These are phyloP conservation scores for Sebastes dallii DNA, from an alignment of 2,797 vertebrate genomes.

Conservation along the genomic window DNA sequence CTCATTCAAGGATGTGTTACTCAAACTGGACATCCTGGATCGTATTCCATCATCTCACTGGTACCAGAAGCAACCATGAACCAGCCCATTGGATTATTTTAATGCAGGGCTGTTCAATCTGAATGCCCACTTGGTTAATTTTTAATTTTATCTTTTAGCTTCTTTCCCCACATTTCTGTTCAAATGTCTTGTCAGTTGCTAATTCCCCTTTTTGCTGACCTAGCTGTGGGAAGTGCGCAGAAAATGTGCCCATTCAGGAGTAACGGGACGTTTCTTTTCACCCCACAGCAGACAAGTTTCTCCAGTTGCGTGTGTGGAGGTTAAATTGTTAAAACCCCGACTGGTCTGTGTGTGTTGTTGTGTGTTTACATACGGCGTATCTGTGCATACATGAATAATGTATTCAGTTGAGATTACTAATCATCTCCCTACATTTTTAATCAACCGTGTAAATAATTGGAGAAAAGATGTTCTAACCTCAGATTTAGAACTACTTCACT, in stretches of 20 bases:
- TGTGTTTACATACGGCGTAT: background rate
- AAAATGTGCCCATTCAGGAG: background rate
- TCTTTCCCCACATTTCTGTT: background rate
- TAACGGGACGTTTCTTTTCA: background rate
- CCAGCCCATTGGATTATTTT: background rate
- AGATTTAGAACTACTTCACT: background rate
- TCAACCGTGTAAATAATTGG: slow-evolving; percentile 26
- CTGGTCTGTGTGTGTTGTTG: background rate
- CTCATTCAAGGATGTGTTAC: background rate
- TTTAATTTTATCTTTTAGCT: background rate
- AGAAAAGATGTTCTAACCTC: background rate
- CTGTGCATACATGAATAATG: background rate
- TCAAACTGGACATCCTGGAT: background rate
- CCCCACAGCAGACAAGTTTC: background rate
- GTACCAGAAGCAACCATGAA: background rate
- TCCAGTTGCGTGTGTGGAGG: background rate
- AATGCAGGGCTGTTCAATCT: background rate
- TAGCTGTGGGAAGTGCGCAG: background rate
- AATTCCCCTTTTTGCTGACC: background rate
- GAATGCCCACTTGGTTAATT: background rate
- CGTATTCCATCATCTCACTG: background rate
- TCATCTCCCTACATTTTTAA: slow-evolving; percentile 12
- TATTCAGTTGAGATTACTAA: background rate
- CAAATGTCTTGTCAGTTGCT: background rate
- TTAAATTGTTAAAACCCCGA: background rate